A percentile compares a stretch with the other conserved stretches of the same genome.
Evolutionary conservation across 2,797 vertebrate species (phyloP).

Genomic region (Balearica regulorum): DNA sequence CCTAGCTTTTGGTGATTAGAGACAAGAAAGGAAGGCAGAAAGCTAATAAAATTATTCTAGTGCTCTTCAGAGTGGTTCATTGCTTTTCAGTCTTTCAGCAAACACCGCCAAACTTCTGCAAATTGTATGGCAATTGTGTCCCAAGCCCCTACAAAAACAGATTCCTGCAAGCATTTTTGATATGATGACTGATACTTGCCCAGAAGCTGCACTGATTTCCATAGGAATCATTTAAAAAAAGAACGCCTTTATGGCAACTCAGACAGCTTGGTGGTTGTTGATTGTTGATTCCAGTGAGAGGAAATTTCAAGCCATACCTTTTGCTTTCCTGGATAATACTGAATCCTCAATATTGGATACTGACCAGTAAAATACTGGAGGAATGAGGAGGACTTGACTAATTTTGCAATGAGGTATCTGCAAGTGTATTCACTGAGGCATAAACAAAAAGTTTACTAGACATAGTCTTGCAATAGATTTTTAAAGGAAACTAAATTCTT

Average conservation of each 20-base stretch:
- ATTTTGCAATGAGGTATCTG: not conserved
- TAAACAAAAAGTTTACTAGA: not conserved
- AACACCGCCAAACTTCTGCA: not conserved
- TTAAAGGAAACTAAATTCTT: not conserved
- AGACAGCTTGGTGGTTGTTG: not conserved
- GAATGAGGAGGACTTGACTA: not conserved
- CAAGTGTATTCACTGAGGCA: not conserved
- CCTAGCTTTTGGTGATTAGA: not conserved
- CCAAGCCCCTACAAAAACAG: not conserved
- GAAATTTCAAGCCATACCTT: not conserved
- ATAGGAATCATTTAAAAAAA: not conserved
- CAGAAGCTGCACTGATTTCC: slow-evolving; percentile 18
- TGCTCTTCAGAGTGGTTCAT: not conserved
- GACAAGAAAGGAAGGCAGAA: not conserved
- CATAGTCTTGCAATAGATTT: not conserved
- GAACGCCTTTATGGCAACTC: not conserved
- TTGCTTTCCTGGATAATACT: not conserved
- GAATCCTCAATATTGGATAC: not conserved
- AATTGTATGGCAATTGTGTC: not conserved
- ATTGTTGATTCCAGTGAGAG: not conserved
- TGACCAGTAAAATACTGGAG: not conserved
- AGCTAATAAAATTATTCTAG: not conserved
- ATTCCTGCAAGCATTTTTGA: not conserved
- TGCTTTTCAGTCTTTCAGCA: not conserved
- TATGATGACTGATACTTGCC: not conserved